Percentiles rank a stretch among this genome's conserved stretches.
Conservation (phyloP, 2,113 vertebrate species). For the Ctenodactylus gundi region DNA sequence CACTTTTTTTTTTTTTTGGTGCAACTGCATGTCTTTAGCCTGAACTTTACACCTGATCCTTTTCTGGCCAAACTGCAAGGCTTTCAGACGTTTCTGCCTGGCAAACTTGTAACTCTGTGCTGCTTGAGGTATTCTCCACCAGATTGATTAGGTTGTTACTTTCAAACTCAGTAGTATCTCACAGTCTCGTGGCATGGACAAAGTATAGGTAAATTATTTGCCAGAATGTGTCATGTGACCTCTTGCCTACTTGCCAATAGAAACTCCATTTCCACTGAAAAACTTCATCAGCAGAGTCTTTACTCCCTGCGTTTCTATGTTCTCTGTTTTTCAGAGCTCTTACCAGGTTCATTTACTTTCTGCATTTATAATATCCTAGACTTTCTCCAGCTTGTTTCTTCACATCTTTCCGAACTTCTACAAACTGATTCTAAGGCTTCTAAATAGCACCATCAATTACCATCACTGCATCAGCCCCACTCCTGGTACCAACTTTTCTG, state of each 20-base stretch:
- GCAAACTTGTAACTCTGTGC: neutral
- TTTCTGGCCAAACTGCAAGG: neutral
- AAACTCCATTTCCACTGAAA: neutral
- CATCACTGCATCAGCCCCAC: neutral
- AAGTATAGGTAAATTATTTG: neutral
- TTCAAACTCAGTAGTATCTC: neutral
- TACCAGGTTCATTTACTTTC: neutral
- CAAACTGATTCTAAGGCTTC: neutral
- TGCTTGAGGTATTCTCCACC: neutral
- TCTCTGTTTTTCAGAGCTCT: neutral
- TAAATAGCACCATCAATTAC: neutral
- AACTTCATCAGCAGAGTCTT: no score
- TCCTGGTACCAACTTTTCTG: neutral
- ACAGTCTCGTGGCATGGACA: neutral
- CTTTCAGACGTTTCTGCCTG: neutral
- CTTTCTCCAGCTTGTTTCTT: neutral
- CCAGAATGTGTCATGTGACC: neutral
- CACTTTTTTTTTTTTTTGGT: neutral
- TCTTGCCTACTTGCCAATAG: neutral
- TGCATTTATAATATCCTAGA: neutral
- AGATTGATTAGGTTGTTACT: neutral
- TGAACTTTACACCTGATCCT: neutral
- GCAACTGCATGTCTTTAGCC: neutral
- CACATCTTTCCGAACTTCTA: neutral
- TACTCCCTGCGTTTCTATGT: neutral